Evolutionary conservation across 2,113 vertebrate genomes (phyloP), one percentile per base, ranked within the genome.

Genomic region (Mesembrinibis cayennensis): DNA sequence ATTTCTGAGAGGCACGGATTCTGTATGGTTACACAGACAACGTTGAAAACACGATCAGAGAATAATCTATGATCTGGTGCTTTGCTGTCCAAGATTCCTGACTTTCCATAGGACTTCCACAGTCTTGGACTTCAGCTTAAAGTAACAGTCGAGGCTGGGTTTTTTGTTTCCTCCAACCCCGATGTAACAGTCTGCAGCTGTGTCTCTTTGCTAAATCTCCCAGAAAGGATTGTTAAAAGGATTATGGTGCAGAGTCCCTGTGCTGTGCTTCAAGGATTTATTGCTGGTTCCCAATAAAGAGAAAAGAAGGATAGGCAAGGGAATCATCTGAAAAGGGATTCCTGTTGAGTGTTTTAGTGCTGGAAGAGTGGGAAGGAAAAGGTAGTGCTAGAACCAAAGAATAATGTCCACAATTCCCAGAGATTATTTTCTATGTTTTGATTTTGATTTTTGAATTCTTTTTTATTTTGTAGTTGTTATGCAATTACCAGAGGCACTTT

Each of bases 31-130:
- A 16, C 17, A 50, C 38, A 50, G 56, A 32, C 11, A 59, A 19
- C 7, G 10, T 0, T 22, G 45, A 42, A 71, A 84, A 62, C 23
- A 16, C 0, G 0, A 19, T 20, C 55, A 50, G 81, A 15, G 21
- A 18, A 38, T 27, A 25, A 17, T 17, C 50, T 67, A 5, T 14
- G 36, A 58, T 45, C 50, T 7, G 4, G 16, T 13, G 45, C 18
- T 84, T 81, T 6, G 4, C 21, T 49, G 11, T 13, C n/a, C 45
- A 49, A 42, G 25, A 44, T 53, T 73, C 25, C 70, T 69, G 78
- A 15, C 10, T 52, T 79, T 79, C 49, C 8, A 18, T 9, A 30
- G 10, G 23, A 13, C 3, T 92, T 73, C 45, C 36, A 25, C 7
- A 36, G 16, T 16, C 49, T 58, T 77, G 30, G 86, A 45, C 18